Evolutionary conservation across 2,113 vertebrate genomes (phyloP).

Genomic region (Syngnathoides biaculeatus): DNA sequence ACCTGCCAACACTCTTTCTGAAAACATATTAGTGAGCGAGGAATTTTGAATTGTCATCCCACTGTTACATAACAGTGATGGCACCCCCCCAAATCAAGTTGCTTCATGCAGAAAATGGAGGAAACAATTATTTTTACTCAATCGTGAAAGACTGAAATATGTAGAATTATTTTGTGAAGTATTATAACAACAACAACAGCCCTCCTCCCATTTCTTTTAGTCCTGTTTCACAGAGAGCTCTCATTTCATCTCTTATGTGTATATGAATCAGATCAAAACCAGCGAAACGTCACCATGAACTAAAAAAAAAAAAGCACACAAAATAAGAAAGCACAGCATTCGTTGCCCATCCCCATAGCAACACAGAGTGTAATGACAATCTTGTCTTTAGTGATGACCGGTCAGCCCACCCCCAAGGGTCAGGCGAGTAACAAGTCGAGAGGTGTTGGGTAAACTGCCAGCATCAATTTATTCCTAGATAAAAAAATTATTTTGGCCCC

Average conservation of each 20-base stretch:
- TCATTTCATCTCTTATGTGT: slow-evolving; percentile 23
- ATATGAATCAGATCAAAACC: not conserved
- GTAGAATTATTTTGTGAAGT: not conserved
- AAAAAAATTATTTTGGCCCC: not conserved
- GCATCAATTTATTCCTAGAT: slow-evolving; percentile 23
- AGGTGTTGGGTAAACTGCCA: slow-evolving; percentile 10
- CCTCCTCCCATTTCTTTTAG: not conserved
- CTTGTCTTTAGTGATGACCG: slow-evolving; percentile 13
- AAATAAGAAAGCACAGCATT: slow-evolving; percentile 16
- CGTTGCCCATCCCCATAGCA: slow-evolving; percentile 2
- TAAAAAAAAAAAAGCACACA: not conserved
- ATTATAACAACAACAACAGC: not conserved
- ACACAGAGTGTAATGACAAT: slow-evolving; percentile 2
- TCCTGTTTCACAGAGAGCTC: slow-evolving; percentile 1
- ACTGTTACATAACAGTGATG: not conserved
- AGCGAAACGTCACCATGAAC: not conserved
- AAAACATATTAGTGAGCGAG: too few relatives aligned
- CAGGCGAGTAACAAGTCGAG: slow-evolving; percentile 9
- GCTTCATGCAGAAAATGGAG: not conserved
- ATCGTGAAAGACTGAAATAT: not conserved
- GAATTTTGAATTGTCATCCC: too few relatives aligned
- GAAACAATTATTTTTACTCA: not conserved
- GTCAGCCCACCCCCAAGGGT: slow-evolving; percentile 13
- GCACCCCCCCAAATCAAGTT: not conserved
- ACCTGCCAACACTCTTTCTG: too few relatives aligned